A percentile compares a stretch with the other conserved stretches of the same genome.
phyloP scores from a whole-genome alignment of 2,797 vertebrate species.

The Sardinella longiceps region DNA sequence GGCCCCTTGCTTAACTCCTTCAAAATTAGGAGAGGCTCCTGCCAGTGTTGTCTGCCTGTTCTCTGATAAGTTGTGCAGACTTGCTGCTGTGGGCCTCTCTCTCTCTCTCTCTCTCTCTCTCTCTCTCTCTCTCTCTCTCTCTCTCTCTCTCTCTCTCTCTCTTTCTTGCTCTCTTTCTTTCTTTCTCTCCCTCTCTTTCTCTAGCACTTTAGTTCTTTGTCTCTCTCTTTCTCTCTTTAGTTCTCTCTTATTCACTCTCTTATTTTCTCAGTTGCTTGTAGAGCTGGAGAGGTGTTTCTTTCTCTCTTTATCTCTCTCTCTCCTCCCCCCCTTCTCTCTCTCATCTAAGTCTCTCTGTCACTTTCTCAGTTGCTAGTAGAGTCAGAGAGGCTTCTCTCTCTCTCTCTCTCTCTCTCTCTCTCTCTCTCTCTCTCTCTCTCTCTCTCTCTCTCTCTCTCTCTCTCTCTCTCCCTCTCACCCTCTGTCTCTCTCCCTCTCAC shows the following conservation, averaged over 20 bases:
- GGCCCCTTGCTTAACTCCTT: not conserved
- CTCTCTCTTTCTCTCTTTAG: not conserved
- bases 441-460: not conserved
- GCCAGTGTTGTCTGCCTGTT: not conserved
- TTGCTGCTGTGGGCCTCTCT: not conserved
- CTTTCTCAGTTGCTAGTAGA: not conserved
- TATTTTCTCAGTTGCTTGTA: not conserved
- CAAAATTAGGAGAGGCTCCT: constrained; percentile 6
- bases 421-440: no score
- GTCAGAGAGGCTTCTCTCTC: not conserved
- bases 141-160: no score
- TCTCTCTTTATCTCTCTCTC: not conserved
- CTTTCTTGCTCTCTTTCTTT: not conserved
- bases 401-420: not conserved
- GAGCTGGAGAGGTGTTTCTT: not conserved
- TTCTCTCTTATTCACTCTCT: not conserved
- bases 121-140: not conserved
- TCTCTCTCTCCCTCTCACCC: not conserved
- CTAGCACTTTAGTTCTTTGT: no score
- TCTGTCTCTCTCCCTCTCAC: not conserved
- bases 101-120: not conserved
- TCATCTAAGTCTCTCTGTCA: no score
- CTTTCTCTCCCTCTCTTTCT: not conserved
- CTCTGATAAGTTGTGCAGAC: not conserved
- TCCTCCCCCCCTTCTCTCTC: not conserved